Conservation (phyloP, 2,113 vertebrate genomes). For the Sinocyclocheilus grahami region DNA sequence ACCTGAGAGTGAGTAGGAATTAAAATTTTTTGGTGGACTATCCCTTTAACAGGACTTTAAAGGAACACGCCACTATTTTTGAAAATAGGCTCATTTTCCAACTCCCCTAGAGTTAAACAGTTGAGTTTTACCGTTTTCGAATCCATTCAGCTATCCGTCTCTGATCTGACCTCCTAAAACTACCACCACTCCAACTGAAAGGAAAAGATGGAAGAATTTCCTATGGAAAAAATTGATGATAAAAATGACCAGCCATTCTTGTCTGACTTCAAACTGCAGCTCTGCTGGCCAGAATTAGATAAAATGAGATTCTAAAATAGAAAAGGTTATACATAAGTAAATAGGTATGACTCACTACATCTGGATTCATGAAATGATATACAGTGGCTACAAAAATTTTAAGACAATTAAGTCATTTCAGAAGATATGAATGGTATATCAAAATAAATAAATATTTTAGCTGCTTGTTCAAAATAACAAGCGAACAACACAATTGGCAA, state of each 20-base stretch:
- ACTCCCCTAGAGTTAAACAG: too few relatives aligned
- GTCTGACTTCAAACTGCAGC: neutral
- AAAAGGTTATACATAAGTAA: neutral
- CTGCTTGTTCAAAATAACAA: too few relatives aligned
- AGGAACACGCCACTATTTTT: too few relatives aligned
- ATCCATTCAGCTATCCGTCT: neutral
- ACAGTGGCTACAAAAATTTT: neutral
- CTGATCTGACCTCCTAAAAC: neutral
- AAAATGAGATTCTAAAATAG: neutral
- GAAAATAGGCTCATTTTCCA: too few relatives aligned
- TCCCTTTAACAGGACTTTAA: too few relatives aligned
- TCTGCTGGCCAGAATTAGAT: neutral
- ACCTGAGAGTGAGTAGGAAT: neutral
- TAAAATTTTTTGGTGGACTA: too few relatives aligned
- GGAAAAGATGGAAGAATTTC: slow-evolving; percentile 32
- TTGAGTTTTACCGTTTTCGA: too few relatives aligned
- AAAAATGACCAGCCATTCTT: neutral
- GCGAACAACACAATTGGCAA: too few relatives aligned
- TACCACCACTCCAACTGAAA: neutral
- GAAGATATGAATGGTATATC: neutral
- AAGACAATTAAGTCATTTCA: neutral
- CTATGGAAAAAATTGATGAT: neutral
- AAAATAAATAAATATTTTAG: neutral
- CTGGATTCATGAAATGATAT: neutral
- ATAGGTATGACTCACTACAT: neutral